Base-by-base conservation (phyloP, 2,888 invertebrate species). In the Plutella xylostella region DNA sequence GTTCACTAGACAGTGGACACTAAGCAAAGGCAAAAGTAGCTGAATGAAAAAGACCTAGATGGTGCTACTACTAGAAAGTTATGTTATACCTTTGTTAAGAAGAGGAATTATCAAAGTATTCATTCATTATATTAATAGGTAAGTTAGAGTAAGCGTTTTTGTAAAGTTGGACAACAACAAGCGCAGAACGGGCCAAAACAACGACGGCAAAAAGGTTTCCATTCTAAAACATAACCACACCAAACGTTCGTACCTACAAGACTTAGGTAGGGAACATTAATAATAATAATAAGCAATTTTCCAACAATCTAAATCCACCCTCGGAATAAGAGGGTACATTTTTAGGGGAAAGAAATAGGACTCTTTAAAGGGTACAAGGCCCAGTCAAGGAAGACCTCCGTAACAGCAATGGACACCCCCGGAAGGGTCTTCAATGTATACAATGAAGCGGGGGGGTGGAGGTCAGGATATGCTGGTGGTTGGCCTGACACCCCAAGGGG, bases 291-390 rank as follows among this genome's bases (percentile, higher is more conserved):
- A 60, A 63, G 57, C 61, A 64, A 64, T 59, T 58, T 61, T 59
- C 60, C 58, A 11, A 25, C 39, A 22, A 39, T 25, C 21, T 25
- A 39, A 19, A 39, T 60, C 56, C 58, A 56, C 54, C 61, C 58
- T 63, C 57, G 57, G 56, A 67, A 68, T 72, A 75, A 70, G 70
- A 59, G 61, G 63, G 65, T 58, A 55, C 25, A 69, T 70, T 72
- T 72, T 73, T 72, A 72, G 72, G 72, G 66, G 61, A 58, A 59
- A 50, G 52, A 45, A 51, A 47, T 46, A 48, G 58, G 56, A 33
- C 60, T 47, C 45, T 34, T 51, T 46, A 53, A n/a, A 55, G 61
- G 59, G 59, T 42, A 55, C 52, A 46, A 19, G 47, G 44, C 45
- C 73, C 65, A 65, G 12, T 45, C 46, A 60, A 69, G 57, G 48